phyloP scores from a whole-genome alignment of 1,140 invertebrate genomes.

The Kradibia gibbosae region DNA sequence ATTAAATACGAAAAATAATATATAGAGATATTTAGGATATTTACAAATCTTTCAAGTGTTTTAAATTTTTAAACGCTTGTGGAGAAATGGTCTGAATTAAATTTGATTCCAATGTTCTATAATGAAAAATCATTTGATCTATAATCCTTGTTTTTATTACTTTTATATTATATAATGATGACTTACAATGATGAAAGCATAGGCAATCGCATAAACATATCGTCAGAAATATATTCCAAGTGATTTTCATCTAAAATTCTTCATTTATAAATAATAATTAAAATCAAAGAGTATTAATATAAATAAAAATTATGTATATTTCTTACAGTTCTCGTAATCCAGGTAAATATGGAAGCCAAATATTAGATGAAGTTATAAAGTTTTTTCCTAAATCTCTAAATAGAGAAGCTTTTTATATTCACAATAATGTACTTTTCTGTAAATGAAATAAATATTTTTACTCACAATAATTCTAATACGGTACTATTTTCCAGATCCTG shows the following conservation, averaged over 20 bases:
- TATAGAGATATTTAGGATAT: constrained; percentile 53
- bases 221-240: constrained; percentile 67
- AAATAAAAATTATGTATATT: constrained; percentile 20
- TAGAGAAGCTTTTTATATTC: constrained; percentile 6
- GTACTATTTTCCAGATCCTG: constrained; percentile 67
- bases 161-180: constrained; percentile 14
- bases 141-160: neutral
- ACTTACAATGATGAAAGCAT: constrained; percentile 72
- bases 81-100: constrained; percentile 67
- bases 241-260: constrained; percentile 71
- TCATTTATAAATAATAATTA: constrained; percentile 57
- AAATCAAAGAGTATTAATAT: neutral
- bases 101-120: constrained; percentile 63
- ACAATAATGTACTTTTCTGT: neutral
- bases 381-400: constrained; percentile 66
- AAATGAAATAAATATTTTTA: neutral
- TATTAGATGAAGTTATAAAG: constrained; percentile 65
- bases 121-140: constrained; percentile 39
- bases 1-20: neutral
- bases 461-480: constrained; percentile 70
- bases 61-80: constrained; percentile 69
- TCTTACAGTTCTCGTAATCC: constrained; percentile 74
- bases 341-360: constrained; percentile 70
- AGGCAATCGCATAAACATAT: constrained; percentile 68
- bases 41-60: constrained; percentile 73